A percentile compares a stretch with the other conserved stretches of the same genome.
Conservation (phyloP, 2,888 invertebrate genomes). For the Oeneis ivallda region DNA sequence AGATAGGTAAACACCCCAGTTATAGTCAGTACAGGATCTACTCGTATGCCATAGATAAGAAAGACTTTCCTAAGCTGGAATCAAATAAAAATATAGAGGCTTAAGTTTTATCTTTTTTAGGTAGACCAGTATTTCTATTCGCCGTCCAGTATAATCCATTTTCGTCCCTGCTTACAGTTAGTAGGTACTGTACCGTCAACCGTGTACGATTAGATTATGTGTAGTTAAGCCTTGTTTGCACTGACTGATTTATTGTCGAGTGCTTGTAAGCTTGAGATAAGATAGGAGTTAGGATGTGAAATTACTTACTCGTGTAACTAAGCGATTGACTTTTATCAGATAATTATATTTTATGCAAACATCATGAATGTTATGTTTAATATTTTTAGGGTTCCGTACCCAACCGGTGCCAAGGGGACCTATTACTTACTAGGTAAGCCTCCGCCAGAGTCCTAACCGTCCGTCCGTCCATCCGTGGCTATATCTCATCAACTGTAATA, state of each 20-base stretch:
- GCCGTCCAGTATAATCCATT: background rate
- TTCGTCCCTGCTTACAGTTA: background rate
- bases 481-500: no score
- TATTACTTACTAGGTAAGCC: no score
- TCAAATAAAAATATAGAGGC: background rate
- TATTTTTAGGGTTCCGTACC: no score
- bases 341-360: background rate
- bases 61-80: background rate
- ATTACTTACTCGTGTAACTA: background rate
- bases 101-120: background rate
- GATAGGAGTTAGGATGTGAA: background rate
- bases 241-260: slow-evolving; percentile 1
- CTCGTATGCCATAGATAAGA: background rate
- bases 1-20: no score
- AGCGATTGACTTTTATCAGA: background rate
- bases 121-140: no score
- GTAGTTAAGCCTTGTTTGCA: slow-evolving; percentile 2
- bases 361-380: no score
- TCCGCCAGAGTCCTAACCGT: no score
- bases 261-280: slow-evolving; percentile 11
- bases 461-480: no score
- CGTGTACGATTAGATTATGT: slow-evolving; percentile 7
- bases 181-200: background rate
- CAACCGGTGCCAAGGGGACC: no score
- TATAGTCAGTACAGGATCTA: background rate